Percentiles rank a stretch among this genome's conserved stretches.
Conservation (phyloP, 2,797 vertebrate species). For the Anguilla megastoma region DNA sequence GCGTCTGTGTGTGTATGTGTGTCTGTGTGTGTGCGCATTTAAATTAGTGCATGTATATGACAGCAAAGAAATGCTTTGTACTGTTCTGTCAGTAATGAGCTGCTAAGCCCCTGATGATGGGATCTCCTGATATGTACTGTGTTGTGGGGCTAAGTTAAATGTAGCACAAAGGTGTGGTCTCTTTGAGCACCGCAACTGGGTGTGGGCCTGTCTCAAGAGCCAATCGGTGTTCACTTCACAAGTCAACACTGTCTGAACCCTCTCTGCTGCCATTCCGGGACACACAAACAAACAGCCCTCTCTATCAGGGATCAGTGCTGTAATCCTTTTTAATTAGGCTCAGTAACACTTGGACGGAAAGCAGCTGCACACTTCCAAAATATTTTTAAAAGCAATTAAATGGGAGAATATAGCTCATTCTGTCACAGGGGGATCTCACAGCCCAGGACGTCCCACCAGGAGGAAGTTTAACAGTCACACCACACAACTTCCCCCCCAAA, state of each 20-base stretch:
- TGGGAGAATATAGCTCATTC: slow-evolving; percentile 7
- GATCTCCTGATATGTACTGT: not conserved
- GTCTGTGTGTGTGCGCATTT: not conserved
- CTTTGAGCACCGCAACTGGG: not conserved
- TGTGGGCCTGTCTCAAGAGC: not conserved
- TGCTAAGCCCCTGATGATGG: slow-evolving; percentile 26
- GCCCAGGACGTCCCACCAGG: not conserved
- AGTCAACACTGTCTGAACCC: not conserved
- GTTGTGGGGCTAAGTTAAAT: not conserved
- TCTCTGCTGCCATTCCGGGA: not conserved
- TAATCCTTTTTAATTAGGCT: slow-evolving; percentile 30
- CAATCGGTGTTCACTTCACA: not conserved
- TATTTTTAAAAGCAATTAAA: slow-evolving; percentile 37
- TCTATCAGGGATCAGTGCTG: slow-evolving; percentile 12
- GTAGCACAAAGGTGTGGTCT: slow-evolving; percentile 13
- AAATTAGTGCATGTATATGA: not conserved
- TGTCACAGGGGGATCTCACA: not conserved
- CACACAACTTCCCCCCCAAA: not conserved
- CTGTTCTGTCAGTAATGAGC: slow-evolving; percentile 1
- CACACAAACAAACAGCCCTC: not conserved
- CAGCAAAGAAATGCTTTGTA: not conserved
- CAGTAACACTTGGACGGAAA: slow-evolving; percentile 21
- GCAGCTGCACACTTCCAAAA: slow-evolving; percentile 7
- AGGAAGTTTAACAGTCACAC: not conserved
- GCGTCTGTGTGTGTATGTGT: not conserved